Evolutionary conservation across 2,888 invertebrate species (phyloP).

Genomic region (Athalia rosae): DNA sequence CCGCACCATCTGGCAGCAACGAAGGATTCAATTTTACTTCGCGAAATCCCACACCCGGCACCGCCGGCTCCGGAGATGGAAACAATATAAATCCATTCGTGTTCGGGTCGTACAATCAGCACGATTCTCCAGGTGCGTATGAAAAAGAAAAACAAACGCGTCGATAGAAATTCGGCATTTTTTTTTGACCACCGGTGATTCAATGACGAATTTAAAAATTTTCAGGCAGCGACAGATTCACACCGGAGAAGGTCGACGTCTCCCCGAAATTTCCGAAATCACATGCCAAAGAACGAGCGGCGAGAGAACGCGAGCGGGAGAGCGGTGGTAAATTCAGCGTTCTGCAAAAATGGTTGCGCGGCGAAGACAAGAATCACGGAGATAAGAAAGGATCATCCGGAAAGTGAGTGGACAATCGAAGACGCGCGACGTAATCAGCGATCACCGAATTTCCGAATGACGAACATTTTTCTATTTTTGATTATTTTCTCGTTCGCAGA

Average conservation of each 20-base stretch:
- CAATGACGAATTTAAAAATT: background rate
- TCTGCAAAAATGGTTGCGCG: slow-evolving; percentile 77
- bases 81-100: slow-evolving; percentile 72
- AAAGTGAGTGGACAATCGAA: slow-evolving; percentile 57
- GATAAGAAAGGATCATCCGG: slow-evolving; percentile 69
- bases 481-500: slow-evolving; percentile 56
- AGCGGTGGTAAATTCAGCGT: slow-evolving; percentile 74
- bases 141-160: slow-evolving; percentile 1
- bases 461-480: slow-evolving; percentile 22
- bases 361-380: slow-evolving; percentile 73
- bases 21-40: slow-evolving; percentile 66
- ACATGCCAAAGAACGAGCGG: slow-evolving; percentile 64
- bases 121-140: slow-evolving; percentile 64
- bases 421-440: slow-evolving; percentile 46
- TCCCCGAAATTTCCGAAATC: slow-evolving; percentile 65
- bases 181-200: background rate
- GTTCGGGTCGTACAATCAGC: slow-evolving; percentile 70
- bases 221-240: slow-evolving; percentile 61
- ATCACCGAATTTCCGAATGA: no score
- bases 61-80: slow-evolving; percentile 60
- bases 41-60: slow-evolving; percentile 61
- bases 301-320: slow-evolving; percentile 62
- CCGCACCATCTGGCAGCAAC: slow-evolving; percentile 65
- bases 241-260: slow-evolving; percentile 63
- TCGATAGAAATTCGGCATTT: background rate